Evolutionary conservation across 2,797 vertebrate genomes (phyloP).

Genomic region (Coccyzus lansbergi): DNA sequence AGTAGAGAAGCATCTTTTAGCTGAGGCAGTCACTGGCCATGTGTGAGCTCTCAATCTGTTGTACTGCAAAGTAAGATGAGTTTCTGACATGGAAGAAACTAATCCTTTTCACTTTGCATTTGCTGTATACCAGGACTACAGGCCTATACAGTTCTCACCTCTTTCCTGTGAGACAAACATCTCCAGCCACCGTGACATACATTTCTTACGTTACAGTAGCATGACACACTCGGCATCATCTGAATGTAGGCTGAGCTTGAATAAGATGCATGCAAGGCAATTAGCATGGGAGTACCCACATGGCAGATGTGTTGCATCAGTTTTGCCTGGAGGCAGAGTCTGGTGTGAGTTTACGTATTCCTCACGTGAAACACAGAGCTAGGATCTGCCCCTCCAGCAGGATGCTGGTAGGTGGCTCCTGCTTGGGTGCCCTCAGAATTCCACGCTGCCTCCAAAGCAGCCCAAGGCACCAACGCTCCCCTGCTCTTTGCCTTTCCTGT

Average conservation of each 20-base stretch:
- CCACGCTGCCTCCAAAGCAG: neutral
- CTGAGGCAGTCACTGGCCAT: neutral
- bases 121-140: neutral
- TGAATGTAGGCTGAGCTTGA: neutral
- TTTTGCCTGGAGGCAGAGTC: neutral
- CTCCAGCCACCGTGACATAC: neutral
- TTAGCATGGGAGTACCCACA: neutral
- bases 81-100: neutral
- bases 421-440: neutral
- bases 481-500: neutral
- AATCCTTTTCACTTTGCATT: neutral
- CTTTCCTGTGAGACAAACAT: neutral
- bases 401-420: neutral
- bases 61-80: neutral
- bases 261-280: neutral
- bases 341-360: neutral
- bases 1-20: neutral
- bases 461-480: neutral
- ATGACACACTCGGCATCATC: neutral
- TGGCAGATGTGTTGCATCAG: neutral
- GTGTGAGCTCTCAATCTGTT: neutral
- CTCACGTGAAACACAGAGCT: neutral
- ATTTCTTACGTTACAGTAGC: neutral
- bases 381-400: neutral
- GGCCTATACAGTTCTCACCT: neutral